Percentiles rank a stretch among this genome's conserved stretches.
These are phyloP conservation scores for Heterocephalus glaber DNA, from an alignment of 2,113 vertebrate species.

Conservation along the genomic window DNA sequence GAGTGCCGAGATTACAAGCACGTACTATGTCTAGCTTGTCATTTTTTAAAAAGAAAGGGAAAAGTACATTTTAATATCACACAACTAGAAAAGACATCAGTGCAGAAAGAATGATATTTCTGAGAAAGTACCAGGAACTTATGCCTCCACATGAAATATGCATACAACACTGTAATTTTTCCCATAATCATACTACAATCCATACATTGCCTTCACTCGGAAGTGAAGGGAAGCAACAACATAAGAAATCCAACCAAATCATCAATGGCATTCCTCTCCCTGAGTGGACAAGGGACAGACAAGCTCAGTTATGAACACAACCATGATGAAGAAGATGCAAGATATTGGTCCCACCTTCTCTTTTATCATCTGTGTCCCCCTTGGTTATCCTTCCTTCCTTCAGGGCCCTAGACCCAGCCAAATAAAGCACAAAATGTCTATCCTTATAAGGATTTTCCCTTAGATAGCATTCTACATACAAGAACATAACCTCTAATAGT, in stretches of 20 bases:
- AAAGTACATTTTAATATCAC: background rate
- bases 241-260: background rate
- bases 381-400: background rate
- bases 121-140: background rate
- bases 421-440: constrained; percentile 1
- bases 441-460: background rate
- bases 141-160: background rate
- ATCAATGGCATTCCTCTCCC: background rate
- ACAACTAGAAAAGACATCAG: background rate
- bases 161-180: background rate
- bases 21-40: background rate
- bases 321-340: background rate
- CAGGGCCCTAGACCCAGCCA: background rate
- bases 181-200: background rate
- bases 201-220: background rate
- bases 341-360: background rate
- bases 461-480: background rate
- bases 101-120: background rate
- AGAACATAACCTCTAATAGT: background rate
- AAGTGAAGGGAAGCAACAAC: background rate
- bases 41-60: background rate
- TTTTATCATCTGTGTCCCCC: background rate
- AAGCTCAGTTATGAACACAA: background rate
- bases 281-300: background rate
- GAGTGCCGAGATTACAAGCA: background rate